Base-by-base conservation (phyloP, 2,113 vertebrate species). In the Polypterus bichir region DNA sequence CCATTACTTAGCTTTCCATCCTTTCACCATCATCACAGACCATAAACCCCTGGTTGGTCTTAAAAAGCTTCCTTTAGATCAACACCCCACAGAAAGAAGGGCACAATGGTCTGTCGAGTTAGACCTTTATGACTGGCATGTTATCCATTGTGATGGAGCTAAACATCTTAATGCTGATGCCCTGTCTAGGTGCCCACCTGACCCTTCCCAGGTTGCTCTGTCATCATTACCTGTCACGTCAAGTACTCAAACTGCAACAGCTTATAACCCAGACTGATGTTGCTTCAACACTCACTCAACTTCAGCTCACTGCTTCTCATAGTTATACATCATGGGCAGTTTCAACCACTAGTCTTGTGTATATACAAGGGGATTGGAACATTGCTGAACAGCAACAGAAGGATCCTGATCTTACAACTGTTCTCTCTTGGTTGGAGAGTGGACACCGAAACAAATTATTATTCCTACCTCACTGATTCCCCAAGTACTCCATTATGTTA, bases 21-120 rank as follows among this genome's bases (percentile, higher is more conserved):
- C 54, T 56, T 56, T 56, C 54, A 56, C 54, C 6, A 56, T 56
- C 10, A 56, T 56, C 54, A 56, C 54, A 11, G 5, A 56, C 44
- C 11, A 56, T 27, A 6, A 10, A 3, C 1, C 1, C 10, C 5
- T 56, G 3, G 54, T 56, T 56, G 54, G 54, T 56, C 44, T 56
- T 6, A 3, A 27, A 6, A 56, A 56, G 44, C 5, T 56, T 56
- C 54, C 54, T 11, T 6, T 56, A 11, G 54, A 56, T 11, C 10
- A 56, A 6, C 1, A 56, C 44, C 54, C 54, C 44, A 56, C 54
- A 6, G 11, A 5, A 56, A 56, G 54, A 56, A 9, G 54, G 4
- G 54, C 54, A 56, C 10, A 27, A 56, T 56, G 54, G 54, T 9
- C 54, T 11, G 10, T 56, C 5, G 54, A 56, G 5, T 56, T 56